Conservation (phyloP, 1,140 invertebrate genomes). For the Cyclina sinensis region DNA sequence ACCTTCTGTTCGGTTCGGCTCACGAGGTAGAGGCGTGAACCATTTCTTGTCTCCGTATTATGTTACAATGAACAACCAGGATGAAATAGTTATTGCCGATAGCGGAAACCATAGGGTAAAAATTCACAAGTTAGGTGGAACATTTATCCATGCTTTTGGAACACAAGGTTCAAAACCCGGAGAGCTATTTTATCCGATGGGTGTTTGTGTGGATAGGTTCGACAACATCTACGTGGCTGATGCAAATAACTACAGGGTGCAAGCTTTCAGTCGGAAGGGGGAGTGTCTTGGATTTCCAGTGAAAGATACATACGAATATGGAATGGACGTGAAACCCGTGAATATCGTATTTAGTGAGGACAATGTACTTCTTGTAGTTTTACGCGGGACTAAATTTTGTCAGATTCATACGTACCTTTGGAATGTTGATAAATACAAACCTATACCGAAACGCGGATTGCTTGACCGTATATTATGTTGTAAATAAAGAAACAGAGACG, state of each 20-base stretch:
- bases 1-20: slow-evolving; percentile 98
- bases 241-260: slow-evolving; percentile 98
- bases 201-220: slow-evolving; percentile 98
- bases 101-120: slow-evolving; percentile 82
- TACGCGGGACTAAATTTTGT: slow-evolving; percentile 74
- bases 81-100: slow-evolving; percentile 79
- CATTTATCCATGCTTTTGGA: slow-evolving; percentile 74
- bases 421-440: slow-evolving; percentile 53
- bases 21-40: slow-evolving; percentile 94
- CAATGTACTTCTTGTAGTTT: slow-evolving; percentile 74
- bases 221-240: slow-evolving; percentile 99
- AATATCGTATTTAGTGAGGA: slow-evolving; percentile 72
- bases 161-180: slow-evolving; percentile 77
- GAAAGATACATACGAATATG: slow-evolving; percentile 73
- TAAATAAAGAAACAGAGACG: background rate
- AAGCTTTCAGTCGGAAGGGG: slow-evolving; percentile 92
- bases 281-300: slow-evolving; percentile 69
- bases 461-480: background rate
- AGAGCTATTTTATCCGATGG: slow-evolving; percentile 98
- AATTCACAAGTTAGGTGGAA: slow-evolving; percentile 80
- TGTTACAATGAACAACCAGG: slow-evolving; percentile 72
- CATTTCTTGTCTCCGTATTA: slow-evolving; percentile 78
- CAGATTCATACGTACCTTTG: slow-evolving; percentile 74
- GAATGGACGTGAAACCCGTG: slow-evolving; percentile 77
- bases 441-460: background rate